A percentile compares a stretch with the other conserved stretches of the same genome.
phyloP scores from a whole-genome alignment of 1,140 invertebrate genomes.

The Neocloeon triangulifer region DNA sequence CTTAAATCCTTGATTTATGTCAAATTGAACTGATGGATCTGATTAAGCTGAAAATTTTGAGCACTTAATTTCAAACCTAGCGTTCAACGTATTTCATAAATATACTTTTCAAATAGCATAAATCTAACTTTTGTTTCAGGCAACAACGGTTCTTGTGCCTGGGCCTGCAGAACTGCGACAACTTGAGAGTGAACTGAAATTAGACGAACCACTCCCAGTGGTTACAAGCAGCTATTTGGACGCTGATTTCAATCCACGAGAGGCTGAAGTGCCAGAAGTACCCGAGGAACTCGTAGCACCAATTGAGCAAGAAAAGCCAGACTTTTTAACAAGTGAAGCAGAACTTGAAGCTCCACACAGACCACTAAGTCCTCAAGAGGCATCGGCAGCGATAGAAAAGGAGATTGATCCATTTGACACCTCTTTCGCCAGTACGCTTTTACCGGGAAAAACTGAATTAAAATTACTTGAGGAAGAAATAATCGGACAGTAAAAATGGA shows the following conservation, averaged over 20 bases:
- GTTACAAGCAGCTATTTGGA: constrained; percentile 22
- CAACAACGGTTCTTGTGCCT: constrained; percentile 30
- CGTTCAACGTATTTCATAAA: too few relatives aligned
- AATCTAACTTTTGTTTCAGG: too few relatives aligned
- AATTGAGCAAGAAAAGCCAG: neutral
- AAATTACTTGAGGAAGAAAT: constrained; percentile 49
- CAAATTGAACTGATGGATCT: too few relatives aligned
- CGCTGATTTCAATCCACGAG: constrained; percentile 31
- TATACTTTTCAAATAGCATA: neutral
- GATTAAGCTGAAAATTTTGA: too few relatives aligned
- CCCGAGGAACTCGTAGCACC: neutral
- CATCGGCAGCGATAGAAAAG: constrained; percentile 20
- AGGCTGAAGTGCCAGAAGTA: constrained; percentile 16
- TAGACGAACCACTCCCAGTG: neutral
- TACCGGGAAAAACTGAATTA: constrained; percentile 47
- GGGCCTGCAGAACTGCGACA: constrained; percentile 49
- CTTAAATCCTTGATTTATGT: too few relatives aligned
- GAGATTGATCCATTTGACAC: constrained; percentile 63
- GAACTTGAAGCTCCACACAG: constrained; percentile 1
- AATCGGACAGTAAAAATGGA: constrained; percentile 25
- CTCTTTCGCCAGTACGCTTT: constrained; percentile 40
- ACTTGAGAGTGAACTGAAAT: constrained; percentile 45
- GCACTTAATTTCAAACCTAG: too few relatives aligned
- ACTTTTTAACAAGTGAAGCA: neutral
- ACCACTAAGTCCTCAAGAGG: constrained; percentile 35